A percentile compares a stretch with the other conserved stretches of the same genome.
These are phyloP conservation scores for Cephus spinipes DNA, from an alignment of 2,888 invertebrate species.

Conservation along the genomic window DNA sequence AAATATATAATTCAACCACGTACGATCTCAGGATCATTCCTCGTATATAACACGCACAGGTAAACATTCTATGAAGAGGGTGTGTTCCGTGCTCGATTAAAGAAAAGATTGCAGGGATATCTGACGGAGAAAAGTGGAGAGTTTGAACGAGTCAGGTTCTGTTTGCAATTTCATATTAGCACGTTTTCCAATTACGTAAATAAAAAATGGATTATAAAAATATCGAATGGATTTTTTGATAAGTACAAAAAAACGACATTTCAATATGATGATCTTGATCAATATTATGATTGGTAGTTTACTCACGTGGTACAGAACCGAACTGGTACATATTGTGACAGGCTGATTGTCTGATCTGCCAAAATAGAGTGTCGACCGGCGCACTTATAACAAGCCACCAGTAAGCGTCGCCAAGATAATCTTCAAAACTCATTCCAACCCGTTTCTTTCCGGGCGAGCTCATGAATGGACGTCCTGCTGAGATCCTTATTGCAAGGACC, in stretches of 20 bases:
- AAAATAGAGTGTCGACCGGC: conserved; percentile 37
- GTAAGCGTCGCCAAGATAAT: conserved; percentile 38
- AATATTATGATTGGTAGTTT: neutral
- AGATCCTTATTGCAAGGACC: conserved; percentile 33
- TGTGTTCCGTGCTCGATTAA: conserved; percentile 49
- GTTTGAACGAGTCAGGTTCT: conserved; percentile 50
- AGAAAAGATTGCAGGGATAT: conserved; percentile 52
- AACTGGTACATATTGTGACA: conserved; percentile 51
- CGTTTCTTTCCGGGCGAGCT: conserved; percentile 54
- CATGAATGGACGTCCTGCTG: conserved; percentile 58
- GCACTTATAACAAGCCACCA: neutral
- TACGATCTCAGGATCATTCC: neutral
- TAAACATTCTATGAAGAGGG: neutral
- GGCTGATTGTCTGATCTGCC: conserved; percentile 45
- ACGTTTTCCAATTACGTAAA: neutral
- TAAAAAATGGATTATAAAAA: neutral
- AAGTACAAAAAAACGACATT: neutral
- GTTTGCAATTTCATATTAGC: conserved; percentile 48
- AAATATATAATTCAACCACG: neutral
- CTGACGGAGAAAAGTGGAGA: conserved; percentile 44
- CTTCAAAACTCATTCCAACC: conserved; percentile 59
- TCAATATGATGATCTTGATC: neutral
- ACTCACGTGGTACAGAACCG: neutral
- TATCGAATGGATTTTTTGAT: neutral
- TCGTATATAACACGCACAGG: neutral